phyloP scores from a whole-genome alignment of 2,113 vertebrate genomes.

The Jacana jacana region DNA sequence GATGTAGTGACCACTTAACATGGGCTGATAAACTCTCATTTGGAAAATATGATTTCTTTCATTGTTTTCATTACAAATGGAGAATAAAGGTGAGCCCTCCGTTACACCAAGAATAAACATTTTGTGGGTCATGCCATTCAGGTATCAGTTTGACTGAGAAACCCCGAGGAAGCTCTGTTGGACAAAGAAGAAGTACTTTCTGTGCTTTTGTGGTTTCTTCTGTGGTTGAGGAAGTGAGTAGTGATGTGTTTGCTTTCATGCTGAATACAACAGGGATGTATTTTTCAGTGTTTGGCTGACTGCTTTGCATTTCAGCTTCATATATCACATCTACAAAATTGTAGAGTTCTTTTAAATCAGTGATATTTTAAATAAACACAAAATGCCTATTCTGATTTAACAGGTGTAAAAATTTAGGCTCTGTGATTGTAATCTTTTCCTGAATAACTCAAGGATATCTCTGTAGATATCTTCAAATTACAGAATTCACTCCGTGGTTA shows the following conservation, averaged over 20 bases:
- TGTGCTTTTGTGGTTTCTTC: constrained; percentile 29
- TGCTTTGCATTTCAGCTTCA: not conserved
- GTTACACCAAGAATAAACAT: constrained; percentile 24
- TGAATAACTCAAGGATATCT: not conserved
- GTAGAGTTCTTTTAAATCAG: not conserved
- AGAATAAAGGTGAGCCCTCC: constrained; percentile 43
- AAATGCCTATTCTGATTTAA: not conserved
- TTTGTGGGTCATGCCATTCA: not conserved
- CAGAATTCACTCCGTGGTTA: not conserved
- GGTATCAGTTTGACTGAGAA: constrained; percentile 34
- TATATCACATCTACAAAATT: not conserved
- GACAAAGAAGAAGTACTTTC: not conserved
- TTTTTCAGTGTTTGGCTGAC: not conserved
- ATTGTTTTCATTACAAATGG: not conserved
- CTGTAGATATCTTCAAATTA: not conserved
- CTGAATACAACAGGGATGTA: not conserved
- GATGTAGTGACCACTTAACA: not conserved
- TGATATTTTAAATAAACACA: not conserved
- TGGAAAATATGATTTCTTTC: not conserved
- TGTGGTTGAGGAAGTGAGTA: constrained; percentile 1
- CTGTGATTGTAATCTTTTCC: not conserved
- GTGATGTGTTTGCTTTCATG: constrained; percentile 49
- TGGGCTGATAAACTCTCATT: not conserved
- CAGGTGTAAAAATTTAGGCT: not conserved
- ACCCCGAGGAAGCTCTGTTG: not conserved